Conservation (phyloP, 2,113 vertebrate genomes). For the Phodopus roborovskii region DNA sequence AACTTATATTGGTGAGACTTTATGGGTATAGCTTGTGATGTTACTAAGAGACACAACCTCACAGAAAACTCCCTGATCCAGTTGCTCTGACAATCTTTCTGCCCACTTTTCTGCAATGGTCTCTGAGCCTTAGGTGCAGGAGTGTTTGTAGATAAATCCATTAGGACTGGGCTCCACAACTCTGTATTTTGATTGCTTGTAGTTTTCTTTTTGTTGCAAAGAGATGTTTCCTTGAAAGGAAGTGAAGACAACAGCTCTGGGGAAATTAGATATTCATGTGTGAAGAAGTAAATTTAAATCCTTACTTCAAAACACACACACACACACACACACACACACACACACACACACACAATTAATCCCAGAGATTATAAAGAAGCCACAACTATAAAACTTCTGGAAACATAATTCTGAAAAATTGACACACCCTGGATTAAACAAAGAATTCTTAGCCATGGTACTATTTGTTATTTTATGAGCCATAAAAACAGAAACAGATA, state of each 20-base stretch:
- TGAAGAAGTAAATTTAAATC: neutral
- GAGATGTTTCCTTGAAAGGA: neutral
- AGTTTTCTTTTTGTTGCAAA: neutral
- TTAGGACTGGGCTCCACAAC: neutral
- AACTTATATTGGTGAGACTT: neutral
- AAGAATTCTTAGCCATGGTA: neutral
- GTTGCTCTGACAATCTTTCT: neutral
- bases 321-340: neutral
- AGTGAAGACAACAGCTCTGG: neutral
- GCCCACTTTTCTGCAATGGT: neutral
- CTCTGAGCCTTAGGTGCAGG: neutral
- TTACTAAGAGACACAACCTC: neutral
- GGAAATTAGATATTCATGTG: neutral
- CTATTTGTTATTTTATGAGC: conserved; percentile 11
- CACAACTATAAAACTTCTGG: neutral
- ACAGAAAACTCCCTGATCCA: neutral
- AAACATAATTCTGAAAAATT: conserved; percentile 29
- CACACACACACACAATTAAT: neutral
- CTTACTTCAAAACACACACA: conserved; percentile 1
- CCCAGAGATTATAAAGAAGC: neutral
- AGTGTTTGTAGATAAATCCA: neutral
- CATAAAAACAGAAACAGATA: neutral
- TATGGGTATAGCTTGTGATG: neutral
- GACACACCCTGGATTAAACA: neutral
- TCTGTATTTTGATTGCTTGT: neutral